Conservation (phyloP, 1,140 invertebrate genomes). For the Acromyrmex echinatior region DNA sequence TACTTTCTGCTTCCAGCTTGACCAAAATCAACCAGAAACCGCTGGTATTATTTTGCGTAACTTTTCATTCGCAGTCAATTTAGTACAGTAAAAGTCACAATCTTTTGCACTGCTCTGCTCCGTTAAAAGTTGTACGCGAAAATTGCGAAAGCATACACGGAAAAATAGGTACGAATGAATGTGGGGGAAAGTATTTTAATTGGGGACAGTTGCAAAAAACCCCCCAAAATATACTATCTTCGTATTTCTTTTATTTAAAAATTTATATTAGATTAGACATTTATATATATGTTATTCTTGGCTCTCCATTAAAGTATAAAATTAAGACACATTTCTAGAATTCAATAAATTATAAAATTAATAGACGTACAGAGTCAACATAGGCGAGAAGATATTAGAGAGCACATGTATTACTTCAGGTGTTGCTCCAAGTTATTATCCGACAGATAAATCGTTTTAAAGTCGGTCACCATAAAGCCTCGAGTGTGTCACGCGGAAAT, state of each 20-base stretch:
- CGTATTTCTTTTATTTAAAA: neutral
- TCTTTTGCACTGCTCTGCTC: neutral
- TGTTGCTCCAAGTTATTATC: constrained; percentile 32
- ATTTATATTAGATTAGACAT: neutral
- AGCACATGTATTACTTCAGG: neutral
- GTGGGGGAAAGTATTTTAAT: constrained; percentile 7
- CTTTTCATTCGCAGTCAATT: constrained; percentile 36
- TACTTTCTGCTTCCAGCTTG: constrained; percentile 16
- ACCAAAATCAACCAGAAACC: constrained; percentile 28
- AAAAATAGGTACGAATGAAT: neutral
- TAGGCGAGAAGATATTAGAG: no score
- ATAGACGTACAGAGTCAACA: neutral
- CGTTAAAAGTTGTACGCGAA: neutral
- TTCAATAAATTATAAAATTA: neutral
- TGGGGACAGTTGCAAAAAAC: neutral
- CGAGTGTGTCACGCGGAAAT: constrained; percentile 15
- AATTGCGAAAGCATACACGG: neutral
- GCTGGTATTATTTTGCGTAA: constrained; percentile 42
- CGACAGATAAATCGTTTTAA: neutral
- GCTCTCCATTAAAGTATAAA: neutral
- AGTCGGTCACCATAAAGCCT: neutral
- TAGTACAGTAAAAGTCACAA: neutral
- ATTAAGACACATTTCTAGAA: neutral
- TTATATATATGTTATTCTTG: neutral
- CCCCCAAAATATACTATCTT: neutral